Conservation (phyloP, 2,113 vertebrate genomes). For the Nothobranchius furzeri region DNA sequence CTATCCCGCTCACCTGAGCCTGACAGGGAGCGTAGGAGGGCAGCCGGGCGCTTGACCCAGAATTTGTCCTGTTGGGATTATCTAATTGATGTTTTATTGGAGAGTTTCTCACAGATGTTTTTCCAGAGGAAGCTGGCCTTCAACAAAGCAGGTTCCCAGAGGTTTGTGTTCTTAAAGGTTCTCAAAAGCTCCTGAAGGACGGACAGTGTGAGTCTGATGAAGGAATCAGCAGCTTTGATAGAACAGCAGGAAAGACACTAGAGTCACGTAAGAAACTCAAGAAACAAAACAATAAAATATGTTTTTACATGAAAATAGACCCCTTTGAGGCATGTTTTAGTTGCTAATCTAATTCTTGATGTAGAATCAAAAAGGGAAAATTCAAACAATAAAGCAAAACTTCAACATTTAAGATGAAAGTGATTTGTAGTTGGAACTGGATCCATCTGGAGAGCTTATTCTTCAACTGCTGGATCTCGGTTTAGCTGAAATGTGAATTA, state of each 20-base stretch:
- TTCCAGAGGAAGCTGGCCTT: conserved; percentile 53
- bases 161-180: conserved; percentile 22
- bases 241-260: too few species aligned
- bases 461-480: conserved; percentile 80
- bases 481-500: conserved; percentile 54
- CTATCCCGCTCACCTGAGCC: conserved; percentile 61
- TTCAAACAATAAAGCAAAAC: too few species aligned
- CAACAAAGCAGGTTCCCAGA: conserved; percentile 31
- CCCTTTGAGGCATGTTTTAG: too few species aligned
- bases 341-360: neutral
- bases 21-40: conserved; percentile 61
- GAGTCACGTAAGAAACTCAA: too few species aligned
- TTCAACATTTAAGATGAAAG: too few species aligned
- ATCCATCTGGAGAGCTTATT: conserved; percentile 69
- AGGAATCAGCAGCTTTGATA: conserved; percentile 11
- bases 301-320: too few species aligned
- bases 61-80: conserved; percentile 68
- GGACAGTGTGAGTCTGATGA: conserved; percentile 36
- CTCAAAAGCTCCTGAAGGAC: conserved; percentile 22
- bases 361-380: conserved; percentile 51
- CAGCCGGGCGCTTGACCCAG: conserved; percentile 58
- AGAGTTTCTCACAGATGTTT: conserved; percentile 64
- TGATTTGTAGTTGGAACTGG: conserved; percentile 32
- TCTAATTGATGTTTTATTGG: conserved; percentile 59
- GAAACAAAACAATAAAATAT: too few species aligned